Evolutionary conservation across 2,888 invertebrate genomes (phyloP).

Genomic region (Malachius bipustulatus): DNA sequence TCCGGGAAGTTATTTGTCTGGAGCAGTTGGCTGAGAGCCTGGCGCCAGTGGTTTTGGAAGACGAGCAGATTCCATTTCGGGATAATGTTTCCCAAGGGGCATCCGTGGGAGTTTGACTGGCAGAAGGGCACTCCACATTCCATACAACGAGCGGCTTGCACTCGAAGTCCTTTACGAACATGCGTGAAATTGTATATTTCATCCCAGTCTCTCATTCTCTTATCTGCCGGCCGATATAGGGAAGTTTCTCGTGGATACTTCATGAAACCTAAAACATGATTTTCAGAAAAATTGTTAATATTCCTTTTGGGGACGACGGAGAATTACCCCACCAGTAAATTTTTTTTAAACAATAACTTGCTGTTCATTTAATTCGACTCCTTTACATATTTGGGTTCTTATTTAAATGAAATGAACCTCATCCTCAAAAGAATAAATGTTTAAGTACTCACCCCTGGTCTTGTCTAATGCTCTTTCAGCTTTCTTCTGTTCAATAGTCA

Average conservation of each 20-base stretch:
- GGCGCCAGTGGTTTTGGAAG: slow-evolving; percentile 88
- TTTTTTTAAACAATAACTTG: too few species aligned
- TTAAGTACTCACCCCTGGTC: slow-evolving; percentile 45
- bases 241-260: slow-evolving; percentile 86
- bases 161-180: slow-evolving; percentile 77
- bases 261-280: slow-evolving; percentile 80
- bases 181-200: slow-evolving; percentile 86
- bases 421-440: too few species aligned
- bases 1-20: slow-evolving; percentile 99
- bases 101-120: slow-evolving; percentile 82
- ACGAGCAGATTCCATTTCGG: slow-evolving; percentile 98
- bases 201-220: slow-evolving; percentile 87
- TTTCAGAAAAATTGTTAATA: too few species aligned
- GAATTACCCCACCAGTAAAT: too few species aligned
- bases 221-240: slow-evolving; percentile 75
- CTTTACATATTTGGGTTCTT: too few species aligned
- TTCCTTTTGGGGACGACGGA: too few species aligned
- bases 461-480: slow-evolving; percentile 74
- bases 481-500: slow-evolving; percentile 64
- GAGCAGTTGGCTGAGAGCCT: slow-evolving; percentile 81
- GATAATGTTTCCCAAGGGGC: slow-evolving; percentile 95
- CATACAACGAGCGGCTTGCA: slow-evolving; percentile 95
- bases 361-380: too few species aligned
- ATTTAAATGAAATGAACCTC: too few species aligned
- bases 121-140: slow-evolving; percentile 99